These are phyloP conservation scores for Conus ventricosus DNA, from an alignment of 1,140 invertebrate genomes.

Conservation along the genomic window DNA sequence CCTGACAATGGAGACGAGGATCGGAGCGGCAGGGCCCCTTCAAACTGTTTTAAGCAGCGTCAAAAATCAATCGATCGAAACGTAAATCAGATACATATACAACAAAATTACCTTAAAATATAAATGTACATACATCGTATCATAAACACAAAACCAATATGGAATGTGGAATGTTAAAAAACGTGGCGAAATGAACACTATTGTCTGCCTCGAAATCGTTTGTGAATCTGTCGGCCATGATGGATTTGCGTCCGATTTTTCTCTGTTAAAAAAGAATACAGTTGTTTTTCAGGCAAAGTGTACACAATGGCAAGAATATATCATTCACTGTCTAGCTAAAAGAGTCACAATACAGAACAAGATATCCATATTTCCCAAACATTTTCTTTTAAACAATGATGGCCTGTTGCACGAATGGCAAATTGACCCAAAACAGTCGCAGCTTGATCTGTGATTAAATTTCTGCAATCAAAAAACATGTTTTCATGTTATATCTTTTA, in stretches of 20 bases:
- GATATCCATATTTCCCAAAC: background rate
- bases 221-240: background rate
- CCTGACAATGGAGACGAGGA: no score
- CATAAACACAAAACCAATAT: no score
- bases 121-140: no score
- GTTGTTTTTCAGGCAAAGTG: background rate
- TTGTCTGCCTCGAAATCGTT: constrained; percentile 5
- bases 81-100: no score
- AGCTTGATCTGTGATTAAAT: background rate
- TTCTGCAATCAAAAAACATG: background rate
- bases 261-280: background rate
- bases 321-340: background rate
- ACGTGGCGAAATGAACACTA: background rate
- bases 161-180: background rate
- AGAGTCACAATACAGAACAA: background rate
- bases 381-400: background rate
- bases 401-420: constrained; percentile 2
- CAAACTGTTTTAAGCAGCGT: no score
- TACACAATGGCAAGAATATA: background rate
- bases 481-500: background rate
- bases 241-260: background rate
- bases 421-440: background rate
- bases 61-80: no score
- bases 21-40: no score
- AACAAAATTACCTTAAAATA: no score